Base-by-base conservation (phyloP, 2,888 invertebrate species). In the Scaeva pyrastri region DNA sequence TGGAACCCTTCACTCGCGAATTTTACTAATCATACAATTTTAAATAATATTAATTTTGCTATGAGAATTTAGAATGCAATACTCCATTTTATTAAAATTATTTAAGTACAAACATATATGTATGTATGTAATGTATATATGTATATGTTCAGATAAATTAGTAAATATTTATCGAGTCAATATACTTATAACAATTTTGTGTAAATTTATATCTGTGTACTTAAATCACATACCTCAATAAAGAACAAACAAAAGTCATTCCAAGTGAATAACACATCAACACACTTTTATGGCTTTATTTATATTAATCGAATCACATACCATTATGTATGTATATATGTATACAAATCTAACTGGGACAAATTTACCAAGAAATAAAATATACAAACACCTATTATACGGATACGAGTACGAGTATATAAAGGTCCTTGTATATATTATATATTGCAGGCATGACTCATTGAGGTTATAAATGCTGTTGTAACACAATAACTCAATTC, bases 401-500 rank as follows among this genome's bases (percentile, higher is more conserved):
- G 8, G 5, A 31, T 31, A 31, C 31, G 8, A 7, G 7, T 26
- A 31, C 31, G 6, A 31, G 5, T 31, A 31, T 31, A 31, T 31
- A n/a, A n/a, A n/a, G 31, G 6, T 31, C 6, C 31, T 5, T 31
- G 31, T 31, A 31, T 31, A 31, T 31, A 48, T 19, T 23, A 19
- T 48, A 31, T 66, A 3, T 3, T 71, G 19, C 14, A 39, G 48
- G 11, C 31, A 71, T 58, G 71, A 72, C 55, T 80, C 75, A 84
- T 73, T 23, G 39, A 5, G 76, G 81, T 12, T 60, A 43, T 48
- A 66, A 21, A 19, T 70, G 39, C 19, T 70, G 52, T 71, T 79
- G 60, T 80, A 64, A 85, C 60, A 77, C 72, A 85, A 76, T 72
- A 62, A 72, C 66, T 72, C 71, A 56, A 43, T 43, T 68, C 58